phyloP scores from a whole-genome alignment of 2,797 vertebrate species.

The Anisognathus igniventris region DNA sequence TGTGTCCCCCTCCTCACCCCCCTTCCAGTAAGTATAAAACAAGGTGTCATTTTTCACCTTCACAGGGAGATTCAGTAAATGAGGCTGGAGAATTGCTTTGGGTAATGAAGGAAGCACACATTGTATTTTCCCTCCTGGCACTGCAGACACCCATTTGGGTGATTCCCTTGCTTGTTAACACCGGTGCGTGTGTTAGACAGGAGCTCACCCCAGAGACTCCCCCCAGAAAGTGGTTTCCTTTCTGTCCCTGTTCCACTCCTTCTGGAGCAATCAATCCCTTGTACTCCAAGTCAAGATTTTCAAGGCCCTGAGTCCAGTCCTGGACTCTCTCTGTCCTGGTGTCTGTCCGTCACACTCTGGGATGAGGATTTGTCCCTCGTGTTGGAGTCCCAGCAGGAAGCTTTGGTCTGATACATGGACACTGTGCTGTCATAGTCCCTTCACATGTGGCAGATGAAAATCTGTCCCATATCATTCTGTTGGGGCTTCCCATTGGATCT shows the following conservation, averaged over 20 bases:
- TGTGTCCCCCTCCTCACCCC: background rate
- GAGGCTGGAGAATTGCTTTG: background rate
- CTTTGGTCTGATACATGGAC: background rate
- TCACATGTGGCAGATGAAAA: slow-evolving; percentile 10
- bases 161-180: fast-evolving
- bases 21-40: background rate
- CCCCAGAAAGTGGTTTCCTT: too few species aligned
- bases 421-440: background rate
- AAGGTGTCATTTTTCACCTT: background rate
- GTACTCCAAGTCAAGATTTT: fast-evolving
- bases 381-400: background rate
- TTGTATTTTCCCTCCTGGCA: fast-evolving
- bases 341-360: fast-evolving
- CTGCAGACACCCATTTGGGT: background rate
- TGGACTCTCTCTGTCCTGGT: background rate
- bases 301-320: fast-evolving
- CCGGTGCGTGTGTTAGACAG: fast-evolving
- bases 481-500: background rate
- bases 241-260: background rate
- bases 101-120: background rate
- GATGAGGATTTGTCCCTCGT: background rate
- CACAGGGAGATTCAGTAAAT: background rate
- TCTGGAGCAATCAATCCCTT: background rate
- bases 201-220: background rate
- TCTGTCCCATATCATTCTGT: background rate